A percentile compares a stretch with the other conserved stretches of the same genome.
Evolutionary conservation across 1,140 invertebrate species (phyloP).

Genomic region (Pogonognathellus flavescens): DNA sequence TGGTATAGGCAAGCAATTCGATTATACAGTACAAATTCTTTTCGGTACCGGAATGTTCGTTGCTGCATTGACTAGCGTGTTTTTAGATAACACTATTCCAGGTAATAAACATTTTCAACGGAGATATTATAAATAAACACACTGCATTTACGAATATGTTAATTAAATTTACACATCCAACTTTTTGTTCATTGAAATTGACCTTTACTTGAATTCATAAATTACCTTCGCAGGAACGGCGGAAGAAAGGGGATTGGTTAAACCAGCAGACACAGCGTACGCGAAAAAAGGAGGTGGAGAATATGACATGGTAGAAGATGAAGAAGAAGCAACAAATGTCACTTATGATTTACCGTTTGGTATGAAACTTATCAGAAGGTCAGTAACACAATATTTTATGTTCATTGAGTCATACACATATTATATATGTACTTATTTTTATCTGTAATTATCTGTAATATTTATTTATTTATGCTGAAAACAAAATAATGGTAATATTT

Average conservation of each 20-base stretch:
- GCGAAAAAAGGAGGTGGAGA: not conserved
- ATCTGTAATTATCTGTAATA: too few relatives aligned
- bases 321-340: not conserved
- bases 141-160: too few relatives aligned
- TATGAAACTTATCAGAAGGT: conserved; percentile 59
- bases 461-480: too few relatives aligned
- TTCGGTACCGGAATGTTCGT: not conserved
- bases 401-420: too few relatives aligned
- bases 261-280: not conserved
- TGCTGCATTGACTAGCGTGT: not conserved
- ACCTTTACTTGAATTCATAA: too few relatives aligned
- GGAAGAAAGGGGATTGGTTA: not conserved
- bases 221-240: not conserved
- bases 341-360: conserved; percentile 59
- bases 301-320: not conserved
- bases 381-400: not conserved
- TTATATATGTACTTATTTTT: not conserved
- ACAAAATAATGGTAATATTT: not conserved
- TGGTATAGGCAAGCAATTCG: not conserved
- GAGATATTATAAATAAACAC: too few relatives aligned
- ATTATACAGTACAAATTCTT: not conserved
- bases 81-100: not conserved
- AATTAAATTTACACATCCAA: too few relatives aligned
- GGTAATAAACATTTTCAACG: not conserved
- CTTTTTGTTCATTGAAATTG: too few relatives aligned